Evolutionary conservation across 2,797 vertebrate genomes (phyloP), one percentile per base, ranked within the genome.

Genomic region (Crocodylus rhombifer): DNA sequence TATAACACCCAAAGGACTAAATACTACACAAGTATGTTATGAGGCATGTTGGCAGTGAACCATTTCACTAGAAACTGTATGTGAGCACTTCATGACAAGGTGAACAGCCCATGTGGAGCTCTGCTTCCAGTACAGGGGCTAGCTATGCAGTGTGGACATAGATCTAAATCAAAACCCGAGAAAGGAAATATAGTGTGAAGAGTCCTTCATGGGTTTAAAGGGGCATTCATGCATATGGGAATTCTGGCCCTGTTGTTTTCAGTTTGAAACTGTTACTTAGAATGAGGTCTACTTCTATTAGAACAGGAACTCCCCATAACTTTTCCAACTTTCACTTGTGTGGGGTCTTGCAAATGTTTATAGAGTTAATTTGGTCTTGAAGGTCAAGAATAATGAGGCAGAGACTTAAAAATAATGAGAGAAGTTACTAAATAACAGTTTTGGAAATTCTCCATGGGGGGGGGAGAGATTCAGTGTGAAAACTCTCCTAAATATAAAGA

Each of bases 21-120:
- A 11, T 80, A 55, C n/a, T 92, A 62, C 5, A 30, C 28, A 36
- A 61, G 78, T 92, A 94, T 93, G 91, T 80, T 92, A 94, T 93
- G 91, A 79, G 71, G 84, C 62, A 77, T 94, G 91, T 26, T 12
- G 84, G 23, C 30, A 71, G 60, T 64, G 42, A 51, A 51, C 10
- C 42, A 51, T 51, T 51, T 51, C 42, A 51, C 42, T 51, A 51
- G 42, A 51, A 51, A 51, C 42, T 51, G 42, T 51, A 51, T 51
- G 10, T 51, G 42, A 51, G 42, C 10, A 51, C 42, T 51, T 51
- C 10, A 51, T 51, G 42, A 51, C 42, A 51, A 51, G 42, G 42
- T 51, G 10, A 51, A 51, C 42, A 51, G 42, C 42, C 42, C 42
- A 51, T 51, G 9, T 51, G 42, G 42, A 51, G 42, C 42, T 51